Conservation (phyloP, 2,113 vertebrate genomes). For the Equus przewalskii region DNA sequence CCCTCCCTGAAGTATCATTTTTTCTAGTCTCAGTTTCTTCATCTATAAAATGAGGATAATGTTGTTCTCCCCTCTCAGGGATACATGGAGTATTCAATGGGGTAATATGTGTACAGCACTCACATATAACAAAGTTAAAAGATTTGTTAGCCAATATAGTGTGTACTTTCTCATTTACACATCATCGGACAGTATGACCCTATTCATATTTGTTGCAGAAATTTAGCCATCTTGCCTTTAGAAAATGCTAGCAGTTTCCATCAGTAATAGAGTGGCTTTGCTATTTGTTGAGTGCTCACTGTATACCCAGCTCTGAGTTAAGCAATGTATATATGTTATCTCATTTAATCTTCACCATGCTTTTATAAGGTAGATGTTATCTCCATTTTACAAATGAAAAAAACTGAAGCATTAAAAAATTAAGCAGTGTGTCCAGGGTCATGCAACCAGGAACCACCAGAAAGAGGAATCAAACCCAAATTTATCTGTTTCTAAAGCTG, state of each 20-base stretch:
- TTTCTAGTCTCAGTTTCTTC: neutral
- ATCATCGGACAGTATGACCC: neutral
- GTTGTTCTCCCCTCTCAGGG: neutral
- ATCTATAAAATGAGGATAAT: neutral
- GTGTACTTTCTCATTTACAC: neutral
- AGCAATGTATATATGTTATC: neutral
- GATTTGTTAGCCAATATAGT: neutral
- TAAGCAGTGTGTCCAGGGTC: neutral
- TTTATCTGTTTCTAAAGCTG: neutral
- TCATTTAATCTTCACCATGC: neutral
- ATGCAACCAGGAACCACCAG: neutral
- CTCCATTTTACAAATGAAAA: constrained; percentile 8
- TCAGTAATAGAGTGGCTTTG: neutral
- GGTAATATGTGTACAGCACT: neutral
- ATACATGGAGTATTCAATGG: neutral
- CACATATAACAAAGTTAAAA: neutral
- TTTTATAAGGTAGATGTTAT: neutral
- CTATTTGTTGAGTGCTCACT: neutral
- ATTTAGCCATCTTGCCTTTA: neutral
- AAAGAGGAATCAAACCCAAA: neutral
- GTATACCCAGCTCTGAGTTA: neutral
- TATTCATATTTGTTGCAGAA: neutral
- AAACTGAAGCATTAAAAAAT: neutral
- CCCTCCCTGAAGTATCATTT: neutral
- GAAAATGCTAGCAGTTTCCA: neutral